These are phyloP conservation scores for Platycercus adscitus DNA, from an alignment of 2,113 vertebrate species.

Conservation along the genomic window DNA sequence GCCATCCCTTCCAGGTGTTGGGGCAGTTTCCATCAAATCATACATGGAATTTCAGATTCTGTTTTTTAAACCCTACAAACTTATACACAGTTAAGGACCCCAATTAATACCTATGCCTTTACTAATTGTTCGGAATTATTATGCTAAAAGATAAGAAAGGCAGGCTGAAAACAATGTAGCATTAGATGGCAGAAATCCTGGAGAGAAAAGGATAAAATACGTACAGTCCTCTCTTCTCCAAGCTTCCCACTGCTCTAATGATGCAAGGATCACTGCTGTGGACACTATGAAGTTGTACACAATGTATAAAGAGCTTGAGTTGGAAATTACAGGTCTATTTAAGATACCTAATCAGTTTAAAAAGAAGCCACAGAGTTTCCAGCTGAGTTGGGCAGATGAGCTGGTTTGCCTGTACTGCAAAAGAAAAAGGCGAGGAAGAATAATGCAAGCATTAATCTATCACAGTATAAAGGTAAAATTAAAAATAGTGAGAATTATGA, in stretches of 20 bases:
- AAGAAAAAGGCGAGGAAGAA: not conserved
- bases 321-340: not conserved
- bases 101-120: not conserved
- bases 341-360: not conserved
- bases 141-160: not conserved
- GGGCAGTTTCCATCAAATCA: not conserved
- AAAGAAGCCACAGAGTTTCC: not conserved
- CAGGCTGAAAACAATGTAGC: not conserved
- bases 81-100: not conserved
- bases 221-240: not conserved
- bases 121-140: not conserved
- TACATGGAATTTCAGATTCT: not conserved
- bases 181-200: not conserved
- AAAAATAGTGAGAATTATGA: not conserved
- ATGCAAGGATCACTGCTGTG: not conserved
- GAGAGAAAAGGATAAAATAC: not conserved
- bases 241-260: not conserved
- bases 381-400: not conserved
- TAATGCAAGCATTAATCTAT: not conserved
- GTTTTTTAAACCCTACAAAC: not conserved
- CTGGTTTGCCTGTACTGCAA: not conserved
- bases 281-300: not conserved
- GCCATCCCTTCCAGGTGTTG: not conserved
- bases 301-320: not conserved
- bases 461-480: not conserved